A percentile compares a stretch with the other conserved stretches of the same genome.
Conservation (phyloP, 2,888 invertebrate genomes). For the Tyria jacobaeae region DNA sequence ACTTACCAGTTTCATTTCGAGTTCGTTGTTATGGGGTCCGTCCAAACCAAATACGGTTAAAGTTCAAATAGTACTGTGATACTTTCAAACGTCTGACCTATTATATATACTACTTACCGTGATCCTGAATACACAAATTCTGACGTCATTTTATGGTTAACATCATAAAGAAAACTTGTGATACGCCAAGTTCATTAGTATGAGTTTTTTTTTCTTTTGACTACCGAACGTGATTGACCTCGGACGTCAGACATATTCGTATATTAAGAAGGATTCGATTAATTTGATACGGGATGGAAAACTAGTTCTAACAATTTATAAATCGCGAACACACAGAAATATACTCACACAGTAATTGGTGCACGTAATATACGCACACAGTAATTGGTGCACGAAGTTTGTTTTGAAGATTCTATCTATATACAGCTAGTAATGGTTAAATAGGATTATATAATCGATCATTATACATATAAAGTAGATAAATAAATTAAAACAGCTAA, state of each 20-base stretch:
- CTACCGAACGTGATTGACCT: conserved; percentile 69
- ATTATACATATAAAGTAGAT: too few relatives aligned
- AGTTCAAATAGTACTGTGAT: conserved; percentile 62
- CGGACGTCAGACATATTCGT: conserved; percentile 64
- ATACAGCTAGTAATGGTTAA: too few relatives aligned
- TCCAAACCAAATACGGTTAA: conserved; percentile 51
- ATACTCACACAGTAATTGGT: background rate
- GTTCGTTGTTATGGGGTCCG: conserved; percentile 36
- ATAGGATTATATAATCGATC: too few relatives aligned
- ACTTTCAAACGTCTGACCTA: conserved; percentile 64
- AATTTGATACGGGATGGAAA: conserved; percentile 54
- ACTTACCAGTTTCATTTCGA: conserved; percentile 82
- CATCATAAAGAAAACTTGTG: conserved; percentile 63
- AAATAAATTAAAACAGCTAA: too few relatives aligned
- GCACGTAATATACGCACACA: too few relatives aligned
- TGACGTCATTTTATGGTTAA: conserved; percentile 72
- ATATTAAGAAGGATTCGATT: conserved; percentile 67
- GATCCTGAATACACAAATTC: conserved; percentile 70
- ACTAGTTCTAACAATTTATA: conserved; percentile 23
- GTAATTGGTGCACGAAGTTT: conserved; percentile 1
- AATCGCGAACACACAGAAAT: background rate
- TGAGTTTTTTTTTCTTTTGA: conserved; percentile 57
- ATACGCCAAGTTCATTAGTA: conserved; percentile 73
- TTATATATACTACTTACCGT: conserved; percentile 75
- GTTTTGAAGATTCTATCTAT: background rate